Base-by-base conservation (phyloP, 2,888 invertebrate genomes). In the Aspidapion aeneum region DNA sequence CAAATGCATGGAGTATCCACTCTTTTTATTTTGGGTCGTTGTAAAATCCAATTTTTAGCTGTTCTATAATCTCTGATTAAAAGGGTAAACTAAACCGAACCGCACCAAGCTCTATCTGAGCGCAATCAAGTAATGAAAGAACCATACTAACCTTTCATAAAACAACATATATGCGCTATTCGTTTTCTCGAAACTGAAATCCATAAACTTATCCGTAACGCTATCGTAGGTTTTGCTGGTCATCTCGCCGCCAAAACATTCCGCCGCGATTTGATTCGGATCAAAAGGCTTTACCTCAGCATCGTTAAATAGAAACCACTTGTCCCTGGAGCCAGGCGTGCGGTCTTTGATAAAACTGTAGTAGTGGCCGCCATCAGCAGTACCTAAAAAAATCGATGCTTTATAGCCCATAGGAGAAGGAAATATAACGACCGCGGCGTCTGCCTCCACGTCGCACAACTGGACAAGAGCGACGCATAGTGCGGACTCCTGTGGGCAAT, bases 181-280 rank as follows among this genome's bases (percentile, higher is more conserved):
- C 1, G 96, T 96, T 84, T 97, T 97, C 81, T 97, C 97, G 78
- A 96, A 96, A 73, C 96, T 96, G 77, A 97, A 95, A 79, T 97
- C 97, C 91, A 97, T 92, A 78, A 96, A 97, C 78, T 96, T 96
- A 74, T 97, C 97, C 7, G 95, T 95, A 20, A 96, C 95, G 0
- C 96, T 94, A 78, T 97, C 97, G 77, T 96, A 97, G 0, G 96
- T 96, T 84, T 96, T 96, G 76, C 96, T 96, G 60, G 95, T 96
- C 94, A 96, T 96, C 84, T 97, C 97, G 2, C 97, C 97, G 1
- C 97, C 97, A 79, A 97, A 97, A 80, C 97, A 97, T 80, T 97
- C 97, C 0, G 94, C 90, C 1, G 96, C 96, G 63, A 97, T 90
- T 81, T 95, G 96, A 73, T 91, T 93, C 0, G 96, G 94, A 83